Conservation (phyloP, 2,113 vertebrate species). For the Propithecus coquereli region DNA sequence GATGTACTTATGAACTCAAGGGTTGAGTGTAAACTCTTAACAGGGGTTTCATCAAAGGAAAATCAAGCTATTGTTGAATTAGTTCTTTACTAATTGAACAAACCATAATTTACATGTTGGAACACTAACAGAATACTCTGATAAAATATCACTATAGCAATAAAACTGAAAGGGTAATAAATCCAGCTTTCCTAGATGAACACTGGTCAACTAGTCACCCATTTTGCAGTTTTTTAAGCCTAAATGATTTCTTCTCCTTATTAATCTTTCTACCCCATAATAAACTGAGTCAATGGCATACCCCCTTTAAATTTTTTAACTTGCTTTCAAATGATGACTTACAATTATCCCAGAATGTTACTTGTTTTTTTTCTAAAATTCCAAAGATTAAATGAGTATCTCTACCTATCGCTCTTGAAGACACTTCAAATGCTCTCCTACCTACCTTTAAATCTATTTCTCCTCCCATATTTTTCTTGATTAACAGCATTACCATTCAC, state of each 20-base stretch:
- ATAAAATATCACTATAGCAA: neutral
- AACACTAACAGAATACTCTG: neutral
- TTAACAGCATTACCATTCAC: neutral
- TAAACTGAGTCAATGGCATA: neutral
- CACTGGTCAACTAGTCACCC: neutral
- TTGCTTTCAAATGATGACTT: constrained; percentile 1
- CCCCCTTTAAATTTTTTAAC: neutral
- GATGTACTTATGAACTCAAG: neutral
- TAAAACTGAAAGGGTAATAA: neutral
- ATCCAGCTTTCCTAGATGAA: neutral
- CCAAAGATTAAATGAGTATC: neutral
- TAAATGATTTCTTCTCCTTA: neutral
- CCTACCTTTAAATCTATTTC: neutral
- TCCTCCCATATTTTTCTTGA: neutral
- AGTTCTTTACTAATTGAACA: neutral
- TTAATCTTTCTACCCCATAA: neutral
- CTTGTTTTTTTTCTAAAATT: neutral
- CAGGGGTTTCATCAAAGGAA: neutral
- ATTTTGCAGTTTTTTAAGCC: neutral
- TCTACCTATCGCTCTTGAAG: neutral
- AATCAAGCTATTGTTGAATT: neutral
- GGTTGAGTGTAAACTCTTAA: neutral
- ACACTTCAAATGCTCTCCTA: neutral
- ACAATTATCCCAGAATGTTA: neutral
- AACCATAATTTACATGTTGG: neutral